Evolutionary conservation across 1,140 invertebrate genomes (phyloP).

Genomic region (Orius laevigatus): DNA sequence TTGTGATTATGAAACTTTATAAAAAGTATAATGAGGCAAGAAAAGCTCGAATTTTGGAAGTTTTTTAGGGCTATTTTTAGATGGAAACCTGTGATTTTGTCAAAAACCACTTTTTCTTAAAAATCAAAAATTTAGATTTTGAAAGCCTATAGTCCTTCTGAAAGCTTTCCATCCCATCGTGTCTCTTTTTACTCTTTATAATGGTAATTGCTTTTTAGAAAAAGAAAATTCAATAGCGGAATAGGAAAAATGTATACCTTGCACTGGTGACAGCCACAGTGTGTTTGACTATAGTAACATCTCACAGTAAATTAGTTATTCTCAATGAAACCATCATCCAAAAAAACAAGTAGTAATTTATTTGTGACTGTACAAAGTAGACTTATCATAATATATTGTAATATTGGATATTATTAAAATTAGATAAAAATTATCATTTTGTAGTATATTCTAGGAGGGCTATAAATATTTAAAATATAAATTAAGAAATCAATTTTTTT

Average conservation of each 20-base stretch:
- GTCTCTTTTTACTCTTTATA: too few relatives aligned
- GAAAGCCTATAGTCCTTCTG: neutral
- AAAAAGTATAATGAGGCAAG: too few relatives aligned
- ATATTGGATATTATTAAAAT: conserved; percentile 8
- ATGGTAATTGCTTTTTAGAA: too few relatives aligned
- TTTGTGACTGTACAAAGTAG: conserved; percentile 17
- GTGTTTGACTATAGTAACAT: too few relatives aligned
- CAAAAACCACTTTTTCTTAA: neutral
- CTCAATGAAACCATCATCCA: neutral
- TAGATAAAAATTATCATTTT: conserved; percentile 10
- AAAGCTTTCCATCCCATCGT: conserved; percentile 1
- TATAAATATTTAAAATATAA: conserved; percentile 7
- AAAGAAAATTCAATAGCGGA: too few relatives aligned
- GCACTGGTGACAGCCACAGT: too few relatives aligned
- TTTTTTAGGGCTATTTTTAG: conserved; percentile 3
- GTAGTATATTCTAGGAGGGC: conserved; percentile 8
- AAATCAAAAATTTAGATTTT: neutral
- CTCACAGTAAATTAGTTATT: too few relatives aligned
- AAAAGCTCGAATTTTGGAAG: neutral
- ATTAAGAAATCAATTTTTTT: neutral
- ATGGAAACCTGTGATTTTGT: neutral
- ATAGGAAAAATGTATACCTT: too few relatives aligned
- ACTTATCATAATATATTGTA: conserved; percentile 4
- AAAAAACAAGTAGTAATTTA: conserved; percentile 8
- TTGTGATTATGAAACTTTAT: conserved; percentile 8